Percentiles rank a stretch among this genome's conserved stretches.
Conservation (phyloP, 2,888 invertebrate genomes). For the Patella ulyssiponensis region DNA sequence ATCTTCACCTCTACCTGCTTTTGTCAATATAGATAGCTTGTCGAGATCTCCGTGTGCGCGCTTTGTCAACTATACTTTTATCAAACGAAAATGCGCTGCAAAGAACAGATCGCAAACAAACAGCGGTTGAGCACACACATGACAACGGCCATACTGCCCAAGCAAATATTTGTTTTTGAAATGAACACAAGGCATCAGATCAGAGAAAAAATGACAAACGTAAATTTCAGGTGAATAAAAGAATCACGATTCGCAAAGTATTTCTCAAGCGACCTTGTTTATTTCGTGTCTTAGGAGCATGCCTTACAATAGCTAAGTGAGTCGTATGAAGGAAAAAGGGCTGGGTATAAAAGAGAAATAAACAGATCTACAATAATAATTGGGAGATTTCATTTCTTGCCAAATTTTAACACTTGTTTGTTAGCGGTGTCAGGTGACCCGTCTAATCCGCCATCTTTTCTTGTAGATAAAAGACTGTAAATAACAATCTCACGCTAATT, state of each 20-base stretch:
- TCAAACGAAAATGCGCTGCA: constrained; percentile 10
- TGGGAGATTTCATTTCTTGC: constrained; percentile 9
- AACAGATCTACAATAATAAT: constrained; percentile 11
- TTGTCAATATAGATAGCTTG: constrained; percentile 25
- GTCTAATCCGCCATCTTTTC: not conserved
- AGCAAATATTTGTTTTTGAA: constrained; percentile 7
- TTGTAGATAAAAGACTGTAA: not conserved
- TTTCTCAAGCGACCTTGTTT: constrained; percentile 11
- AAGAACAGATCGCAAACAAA: constrained; percentile 9
- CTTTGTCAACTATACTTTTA: constrained; percentile 16
- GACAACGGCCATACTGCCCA: constrained; percentile 10
- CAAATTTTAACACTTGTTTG: constrained; percentile 7
- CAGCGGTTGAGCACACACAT: constrained; percentile 7
- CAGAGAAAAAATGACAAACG: constrained; percentile 12
- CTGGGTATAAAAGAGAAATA: constrained; percentile 3
- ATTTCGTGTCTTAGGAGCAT: constrained; percentile 11
- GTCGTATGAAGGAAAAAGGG: constrained; percentile 9
- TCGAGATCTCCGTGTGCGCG: constrained; percentile 3
- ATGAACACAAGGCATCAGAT: constrained; percentile 11
- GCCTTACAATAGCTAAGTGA: constrained; percentile 11
- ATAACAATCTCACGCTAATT: not conserved
- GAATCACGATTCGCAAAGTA: constrained; percentile 9
- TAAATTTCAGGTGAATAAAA: constrained; percentile 13
- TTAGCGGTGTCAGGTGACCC: constrained; percentile 1
- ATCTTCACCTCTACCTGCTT: constrained; percentile 25